Evolutionary conservation across 2,797 vertebrate species (phyloP).

Genomic region (Harpagifer antarcticus): DNA sequence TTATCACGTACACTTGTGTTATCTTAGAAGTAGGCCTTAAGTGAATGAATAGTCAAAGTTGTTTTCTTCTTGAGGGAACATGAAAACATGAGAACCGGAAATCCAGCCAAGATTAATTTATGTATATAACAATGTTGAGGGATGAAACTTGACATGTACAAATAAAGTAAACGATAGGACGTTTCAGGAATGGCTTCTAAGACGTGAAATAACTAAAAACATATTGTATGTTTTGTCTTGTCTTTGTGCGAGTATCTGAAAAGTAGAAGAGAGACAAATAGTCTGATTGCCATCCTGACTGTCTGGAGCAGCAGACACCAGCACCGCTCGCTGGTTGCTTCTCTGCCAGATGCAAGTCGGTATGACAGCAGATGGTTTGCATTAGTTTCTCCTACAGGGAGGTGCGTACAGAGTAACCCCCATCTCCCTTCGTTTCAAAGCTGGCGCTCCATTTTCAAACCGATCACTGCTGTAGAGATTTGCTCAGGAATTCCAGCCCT

Average conservation of each 20-base stretch:
- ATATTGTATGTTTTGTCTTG: background rate
- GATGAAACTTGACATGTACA: background rate
- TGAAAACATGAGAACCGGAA: constrained; percentile 3
- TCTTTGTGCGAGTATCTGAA: constrained; percentile 8
- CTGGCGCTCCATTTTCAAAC: constrained; percentile 76
- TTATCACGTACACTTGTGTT: background rate
- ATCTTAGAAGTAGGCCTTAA: constrained; percentile 23
- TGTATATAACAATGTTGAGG: background rate
- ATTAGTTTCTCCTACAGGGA: constrained; percentile 83
- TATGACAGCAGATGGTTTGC: constrained; percentile 89
- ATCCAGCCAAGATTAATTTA: constrained; percentile 6
- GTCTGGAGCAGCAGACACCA: constrained; percentile 83
- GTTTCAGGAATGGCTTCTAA: background rate
- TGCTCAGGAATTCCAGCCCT: constrained; percentile 75
- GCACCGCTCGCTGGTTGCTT: constrained; percentile 75
- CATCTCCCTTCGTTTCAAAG: constrained; percentile 71
- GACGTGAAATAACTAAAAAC: background rate
- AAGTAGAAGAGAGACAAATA: constrained; percentile 39
- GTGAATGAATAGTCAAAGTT: constrained; percentile 26
- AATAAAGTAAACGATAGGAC: background rate
- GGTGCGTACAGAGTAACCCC: constrained; percentile 84
- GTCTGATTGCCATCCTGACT: constrained; percentile 65
- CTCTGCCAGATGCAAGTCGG: constrained; percentile 84
- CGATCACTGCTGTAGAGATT: constrained; percentile 72
- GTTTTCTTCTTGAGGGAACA: constrained; percentile 27